Evolutionary conservation across 2,888 invertebrate genomes (phyloP).

Genomic region (Malthinus seriepunctatus): DNA sequence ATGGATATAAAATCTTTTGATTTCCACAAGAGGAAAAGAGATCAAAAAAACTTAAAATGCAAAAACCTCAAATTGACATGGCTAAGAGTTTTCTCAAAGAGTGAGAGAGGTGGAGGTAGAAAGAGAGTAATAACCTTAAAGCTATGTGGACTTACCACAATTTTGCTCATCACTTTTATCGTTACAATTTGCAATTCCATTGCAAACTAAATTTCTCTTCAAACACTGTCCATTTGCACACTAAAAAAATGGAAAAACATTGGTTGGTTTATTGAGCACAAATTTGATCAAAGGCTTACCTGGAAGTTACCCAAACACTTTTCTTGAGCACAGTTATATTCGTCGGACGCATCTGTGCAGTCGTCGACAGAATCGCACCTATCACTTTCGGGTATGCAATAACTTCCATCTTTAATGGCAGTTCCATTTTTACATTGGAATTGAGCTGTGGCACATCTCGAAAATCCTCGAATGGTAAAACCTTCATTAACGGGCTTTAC

Average conservation of each 20-base stretch:
- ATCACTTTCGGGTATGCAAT: conserved; percentile 58
- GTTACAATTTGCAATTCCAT: conserved; percentile 64
- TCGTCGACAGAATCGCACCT: conserved; percentile 63
- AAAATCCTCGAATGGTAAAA: conserved; percentile 50
- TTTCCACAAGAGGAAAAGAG: too few species aligned
- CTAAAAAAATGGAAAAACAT: conserved; percentile 44
- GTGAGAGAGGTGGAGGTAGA: too few species aligned
- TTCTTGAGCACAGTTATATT: conserved; percentile 59
- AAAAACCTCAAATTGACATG: too few species aligned
- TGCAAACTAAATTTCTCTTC: conserved; percentile 63
- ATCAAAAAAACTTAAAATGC: too few species aligned
- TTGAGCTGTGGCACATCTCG: conserved; percentile 61
- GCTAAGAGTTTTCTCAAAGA: too few species aligned
- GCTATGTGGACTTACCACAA: conserved; percentile 55
- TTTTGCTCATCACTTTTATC: conserved; percentile 64
- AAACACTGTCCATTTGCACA: conserved; percentile 64
- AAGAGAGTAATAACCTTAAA: too few species aligned
- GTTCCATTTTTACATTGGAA: conserved; percentile 65
- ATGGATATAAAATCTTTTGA: too few species aligned
- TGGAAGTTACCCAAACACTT: conserved; percentile 65
- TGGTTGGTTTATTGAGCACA: neutral
- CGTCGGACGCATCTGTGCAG: conserved; percentile 67
- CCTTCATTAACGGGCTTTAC: conserved; percentile 49
- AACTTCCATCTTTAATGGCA: conserved; percentile 59
- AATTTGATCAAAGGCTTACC: conserved; percentile 37